phyloP scores from a whole-genome alignment of 2,797 vertebrate species.

The Myripristis murdjan region DNA sequence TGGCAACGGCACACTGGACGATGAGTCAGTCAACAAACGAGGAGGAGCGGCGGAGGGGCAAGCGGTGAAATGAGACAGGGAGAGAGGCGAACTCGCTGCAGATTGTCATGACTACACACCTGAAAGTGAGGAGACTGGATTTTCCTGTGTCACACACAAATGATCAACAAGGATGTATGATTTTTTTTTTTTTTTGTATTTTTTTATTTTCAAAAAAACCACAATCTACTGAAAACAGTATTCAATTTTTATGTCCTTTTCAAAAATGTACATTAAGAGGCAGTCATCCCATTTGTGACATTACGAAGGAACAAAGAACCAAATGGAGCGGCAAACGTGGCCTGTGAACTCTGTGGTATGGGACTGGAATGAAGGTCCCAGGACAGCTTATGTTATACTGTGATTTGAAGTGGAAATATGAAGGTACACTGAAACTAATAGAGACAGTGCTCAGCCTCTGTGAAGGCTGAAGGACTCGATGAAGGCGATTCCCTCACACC shows the following conservation, averaged over 20 bases:
- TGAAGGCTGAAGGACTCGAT: constrained; percentile 33
- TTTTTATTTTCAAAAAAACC: too few relatives aligned
- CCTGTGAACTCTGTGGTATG: constrained; percentile 26
- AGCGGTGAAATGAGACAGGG: constrained; percentile 51
- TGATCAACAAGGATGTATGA: constrained; percentile 80
- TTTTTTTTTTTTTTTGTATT: constrained; percentile 47
- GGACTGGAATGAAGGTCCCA: constrained; percentile 40
- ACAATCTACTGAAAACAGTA: constrained; percentile 78
- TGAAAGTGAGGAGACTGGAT: constrained; percentile 62
- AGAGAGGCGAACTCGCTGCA: constrained; percentile 40
- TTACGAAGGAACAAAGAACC: constrained; percentile 76
- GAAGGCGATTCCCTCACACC: constrained; percentile 8
- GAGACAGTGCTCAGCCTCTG: constrained; percentile 27
- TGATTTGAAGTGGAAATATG: constrained; percentile 64
- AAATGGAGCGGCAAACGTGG: constrained; percentile 39
- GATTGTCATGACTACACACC: constrained; percentile 12
- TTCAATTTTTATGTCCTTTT: constrained; percentile 62
- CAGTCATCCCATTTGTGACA: constrained; percentile 55
- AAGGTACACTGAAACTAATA: constrained; percentile 40
- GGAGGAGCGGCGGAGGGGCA: constrained; percentile 51
- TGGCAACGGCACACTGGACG: constrained; percentile 74
- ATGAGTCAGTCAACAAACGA: constrained; percentile 83
- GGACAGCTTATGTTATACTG: constrained; percentile 43
- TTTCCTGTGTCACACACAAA: constrained; percentile 54
- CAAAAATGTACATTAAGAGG: constrained; percentile 15